A percentile compares a stretch with the other conserved stretches of the same genome.
Evolutionary conservation across 1,140 invertebrate species (phyloP).

Genomic region (Zaprionus nigranus): DNA sequence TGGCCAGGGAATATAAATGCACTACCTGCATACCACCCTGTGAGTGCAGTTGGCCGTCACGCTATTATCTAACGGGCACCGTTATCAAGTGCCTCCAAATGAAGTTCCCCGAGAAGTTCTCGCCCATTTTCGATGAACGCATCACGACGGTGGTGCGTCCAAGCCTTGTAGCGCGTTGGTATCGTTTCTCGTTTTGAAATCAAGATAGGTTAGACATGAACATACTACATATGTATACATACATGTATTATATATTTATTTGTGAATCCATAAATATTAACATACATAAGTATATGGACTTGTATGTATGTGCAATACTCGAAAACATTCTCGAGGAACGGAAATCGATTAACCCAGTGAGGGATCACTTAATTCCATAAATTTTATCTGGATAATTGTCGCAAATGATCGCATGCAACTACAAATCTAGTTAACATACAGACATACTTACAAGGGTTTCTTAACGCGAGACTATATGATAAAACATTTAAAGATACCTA

Average conservation of each 20-base stretch:
- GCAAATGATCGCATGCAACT: constrained; percentile 48
- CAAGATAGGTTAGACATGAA: background rate
- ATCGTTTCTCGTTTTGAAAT: constrained; percentile 59
- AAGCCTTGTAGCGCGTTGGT: constrained; percentile 66
- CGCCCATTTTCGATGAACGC: constrained; percentile 66
- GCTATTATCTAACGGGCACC: constrained; percentile 69
- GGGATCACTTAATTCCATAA: constrained; percentile 3
- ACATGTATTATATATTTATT: background rate
- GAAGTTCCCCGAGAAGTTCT: constrained; percentile 67
- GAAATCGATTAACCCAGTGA: background rate
- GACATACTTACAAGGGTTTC: too few species aligned
- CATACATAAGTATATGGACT: background rate
- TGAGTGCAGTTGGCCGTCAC: constrained; percentile 66
- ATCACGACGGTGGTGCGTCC: constrained; percentile 38
- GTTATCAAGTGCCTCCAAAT: constrained; percentile 61
- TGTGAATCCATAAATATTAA: background rate
- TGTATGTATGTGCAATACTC: background rate
- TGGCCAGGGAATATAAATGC: constrained; percentile 29
- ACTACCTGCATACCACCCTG: constrained; percentile 60
- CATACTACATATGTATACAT: background rate
- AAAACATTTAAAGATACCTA: background rate
- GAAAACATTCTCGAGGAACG: too few species aligned
- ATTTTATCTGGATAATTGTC: constrained; percentile 59
- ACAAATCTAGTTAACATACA: too few species aligned
- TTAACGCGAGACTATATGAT: too few species aligned